phyloP scores from a whole-genome alignment of 2,797 vertebrate genomes.

The Lepilemur ruficaudatus region DNA sequence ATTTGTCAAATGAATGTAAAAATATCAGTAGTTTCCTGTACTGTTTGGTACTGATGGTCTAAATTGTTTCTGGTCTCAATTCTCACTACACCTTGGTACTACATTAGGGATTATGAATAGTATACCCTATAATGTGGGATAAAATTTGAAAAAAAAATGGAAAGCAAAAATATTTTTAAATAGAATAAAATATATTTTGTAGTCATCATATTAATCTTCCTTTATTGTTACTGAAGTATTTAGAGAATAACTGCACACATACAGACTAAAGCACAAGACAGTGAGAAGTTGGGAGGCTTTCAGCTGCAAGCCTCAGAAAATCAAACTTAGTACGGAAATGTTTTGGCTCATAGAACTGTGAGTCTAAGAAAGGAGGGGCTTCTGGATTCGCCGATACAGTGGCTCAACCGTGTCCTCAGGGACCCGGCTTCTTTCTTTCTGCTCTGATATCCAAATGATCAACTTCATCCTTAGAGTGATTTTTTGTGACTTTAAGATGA shows the following conservation, averaged over 20 bases:
- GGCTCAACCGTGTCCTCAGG: not conserved
- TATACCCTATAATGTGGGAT: not conserved
- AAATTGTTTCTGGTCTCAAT: not conserved
- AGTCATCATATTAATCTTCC: not conserved
- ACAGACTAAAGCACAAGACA: not conserved
- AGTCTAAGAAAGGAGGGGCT: not conserved
- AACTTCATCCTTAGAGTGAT: not conserved
- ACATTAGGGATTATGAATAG: not conserved
- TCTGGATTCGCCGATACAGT: not conserved
- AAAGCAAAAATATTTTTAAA: not conserved
- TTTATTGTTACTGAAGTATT: not conserved
- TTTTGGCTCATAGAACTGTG: not conserved
- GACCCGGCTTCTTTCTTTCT: not conserved
- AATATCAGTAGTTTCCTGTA: not conserved
- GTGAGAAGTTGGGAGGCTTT: not conserved
- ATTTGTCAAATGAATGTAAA: slow-evolving; percentile 4
- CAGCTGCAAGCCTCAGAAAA: not conserved
- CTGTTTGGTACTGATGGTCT: not conserved
- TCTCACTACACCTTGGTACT: not conserved
- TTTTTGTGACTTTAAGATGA: not conserved
- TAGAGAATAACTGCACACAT: not conserved
- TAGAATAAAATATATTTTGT: not conserved
- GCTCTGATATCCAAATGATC: not conserved
- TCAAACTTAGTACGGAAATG: not conserved
- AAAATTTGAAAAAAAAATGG: slow-evolving; percentile 1